Evolutionary conservation across 2,888 invertebrate genomes (phyloP), one percentile per base, ranked within the genome.

Genomic region (Panorpa germanica): DNA sequence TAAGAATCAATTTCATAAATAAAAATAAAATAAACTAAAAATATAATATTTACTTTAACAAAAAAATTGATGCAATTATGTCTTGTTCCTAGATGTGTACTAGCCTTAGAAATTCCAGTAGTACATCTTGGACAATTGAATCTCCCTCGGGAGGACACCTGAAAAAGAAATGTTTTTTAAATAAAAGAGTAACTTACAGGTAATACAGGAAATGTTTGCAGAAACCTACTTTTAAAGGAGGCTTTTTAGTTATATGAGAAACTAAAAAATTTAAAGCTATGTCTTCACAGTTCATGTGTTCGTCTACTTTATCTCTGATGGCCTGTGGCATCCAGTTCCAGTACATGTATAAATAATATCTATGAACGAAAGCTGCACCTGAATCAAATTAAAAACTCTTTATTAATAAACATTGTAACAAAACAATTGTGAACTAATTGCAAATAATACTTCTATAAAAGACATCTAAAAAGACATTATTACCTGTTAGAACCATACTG

Each of bases 201-300:
- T 12, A 26, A 32, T 12, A 14, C 11, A 29, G 6, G 30, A 19
- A 11, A n/a, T n/a, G n/a, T n/a, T n/a, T n/a, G n/a, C n/a, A n/a
- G 20, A 16, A 20, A 34, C 33, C 45, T 44, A 82, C 82, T 67
- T 98, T 98, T 3, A 99, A 85, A 0, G 98, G 98, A 3, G 98
- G 95, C 51, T 91, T 85, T 40, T 93, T 67, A 0, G 96, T 95
- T 37, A 96, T 65, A 50, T 98, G 96, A 10, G 96, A 80, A 27
- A 99, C 88, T 9, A 99, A 67, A 55, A 96, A 98, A 58, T 99
- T 99, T 93, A 99, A 95, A 8, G 98, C 98, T 41, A 98, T 91
- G 51, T 98, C 98, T 56, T 98, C 98, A 55, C 98, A 99, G 58
- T 98, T 98, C 82, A 93, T 90, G 47, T 80, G 85, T 52, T 95